Percentiles rank a stretch among this genome's conserved stretches.
Evolutionary conservation across 2,888 invertebrate genomes (phyloP).

Genomic region (Drosophila hamatofila): DNA sequence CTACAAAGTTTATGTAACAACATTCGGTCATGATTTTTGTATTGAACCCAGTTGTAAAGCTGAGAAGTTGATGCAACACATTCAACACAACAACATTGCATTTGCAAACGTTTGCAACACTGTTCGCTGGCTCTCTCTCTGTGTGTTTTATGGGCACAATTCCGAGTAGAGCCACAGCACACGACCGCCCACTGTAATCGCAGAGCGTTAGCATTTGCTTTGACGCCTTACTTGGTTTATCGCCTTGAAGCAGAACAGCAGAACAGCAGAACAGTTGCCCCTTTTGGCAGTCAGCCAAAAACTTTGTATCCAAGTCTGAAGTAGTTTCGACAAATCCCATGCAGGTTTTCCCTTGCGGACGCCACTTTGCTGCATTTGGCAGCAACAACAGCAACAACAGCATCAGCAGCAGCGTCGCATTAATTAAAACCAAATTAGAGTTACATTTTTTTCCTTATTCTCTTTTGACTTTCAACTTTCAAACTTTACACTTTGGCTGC

Average conservation of each 20-base stretch:
- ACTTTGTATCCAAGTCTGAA: conserved; percentile 26
- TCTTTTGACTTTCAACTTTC: conserved; percentile 17
- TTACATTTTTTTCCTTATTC: conserved; percentile 11
- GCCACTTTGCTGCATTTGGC: conserved; percentile 38
- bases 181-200: conserved; percentile 9
- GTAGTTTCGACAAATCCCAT: conserved; percentile 46
- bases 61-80: conserved; percentile 46
- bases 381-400: conserved; percentile 1
- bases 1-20: conserved; percentile 8
- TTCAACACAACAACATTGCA: conserved; percentile 32
- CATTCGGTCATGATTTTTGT: conserved; percentile 17
- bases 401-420: conserved; percentile 45
- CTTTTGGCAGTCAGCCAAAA: conserved; percentile 41
- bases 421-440: conserved; percentile 74
- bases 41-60: conserved; percentile 40
- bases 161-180: too few relatives aligned
- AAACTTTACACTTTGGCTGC: conserved; percentile 52
- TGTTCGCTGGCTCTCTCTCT: conserved; percentile 4
- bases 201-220: conserved; percentile 33
- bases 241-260: conserved; percentile 36
- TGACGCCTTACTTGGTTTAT: conserved; percentile 74
- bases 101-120: conserved; percentile 24
- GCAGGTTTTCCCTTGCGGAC: conserved; percentile 25
- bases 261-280: neutral
- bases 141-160: conserved; percentile 41